Evolutionary conservation across 92 coral and sea anemone genomes (phyloP).

Genomic region (Blastomussa wellsi): DNA sequence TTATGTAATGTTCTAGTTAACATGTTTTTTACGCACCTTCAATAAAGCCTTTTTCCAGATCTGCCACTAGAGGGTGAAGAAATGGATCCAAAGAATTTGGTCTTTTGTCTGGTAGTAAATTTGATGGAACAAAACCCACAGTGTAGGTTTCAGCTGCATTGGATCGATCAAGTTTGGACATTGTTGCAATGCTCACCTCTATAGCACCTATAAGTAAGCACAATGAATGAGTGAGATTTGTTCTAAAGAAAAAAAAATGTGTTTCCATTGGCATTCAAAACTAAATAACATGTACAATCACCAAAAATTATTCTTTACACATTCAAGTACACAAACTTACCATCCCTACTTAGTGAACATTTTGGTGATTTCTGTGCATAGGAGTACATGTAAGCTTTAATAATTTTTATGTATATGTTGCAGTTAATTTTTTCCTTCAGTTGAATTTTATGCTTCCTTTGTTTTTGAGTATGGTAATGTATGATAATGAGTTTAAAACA

Average conservation of each 20-base stretch:
- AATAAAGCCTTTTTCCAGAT: slow-evolving; percentile 48
- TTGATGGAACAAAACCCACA: slow-evolving; percentile 56
- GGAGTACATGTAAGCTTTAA: no score
- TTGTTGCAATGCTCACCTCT: slow-evolving; percentile 53
- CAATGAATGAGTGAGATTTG: slow-evolving; percentile 7
- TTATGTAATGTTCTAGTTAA: background rate
- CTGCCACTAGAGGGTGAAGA: slow-evolving; percentile 47
- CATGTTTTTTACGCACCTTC: slow-evolving; percentile 35
- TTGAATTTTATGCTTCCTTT: no score
- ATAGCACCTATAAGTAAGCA: slow-evolving; percentile 45
- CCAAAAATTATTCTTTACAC: no score
- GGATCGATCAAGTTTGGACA: slow-evolving; percentile 50
- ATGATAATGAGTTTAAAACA: no score
- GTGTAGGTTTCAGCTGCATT: slow-evolving; percentile 45
- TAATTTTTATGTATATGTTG: no score
- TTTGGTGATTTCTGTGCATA: no score
- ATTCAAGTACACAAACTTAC: background rate
- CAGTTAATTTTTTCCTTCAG: no score
- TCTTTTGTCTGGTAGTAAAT: slow-evolving; percentile 48
- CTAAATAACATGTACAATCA: background rate
- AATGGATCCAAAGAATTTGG: slow-evolving; percentile 58
- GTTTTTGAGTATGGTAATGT: no score
- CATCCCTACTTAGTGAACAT: background rate
- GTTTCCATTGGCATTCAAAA: no score
- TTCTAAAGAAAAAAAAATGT: background rate